phyloP scores from a whole-genome alignment of 2,113 vertebrate species.

The Anolis carolinensis region DNA sequence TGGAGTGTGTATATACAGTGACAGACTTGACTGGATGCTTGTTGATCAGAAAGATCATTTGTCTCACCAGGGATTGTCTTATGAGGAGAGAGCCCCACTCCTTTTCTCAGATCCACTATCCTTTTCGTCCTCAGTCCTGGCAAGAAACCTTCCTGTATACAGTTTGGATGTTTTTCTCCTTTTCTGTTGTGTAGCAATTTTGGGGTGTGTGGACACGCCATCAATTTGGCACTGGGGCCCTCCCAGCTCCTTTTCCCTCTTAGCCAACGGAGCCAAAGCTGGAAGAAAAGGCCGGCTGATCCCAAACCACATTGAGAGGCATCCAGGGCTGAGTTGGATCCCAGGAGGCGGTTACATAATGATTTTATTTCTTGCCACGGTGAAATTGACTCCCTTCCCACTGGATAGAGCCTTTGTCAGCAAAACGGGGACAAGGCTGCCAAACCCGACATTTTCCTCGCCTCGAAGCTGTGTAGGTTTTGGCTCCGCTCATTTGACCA shows the following conservation, averaged over 20 bases:
- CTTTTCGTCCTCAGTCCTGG: no score
- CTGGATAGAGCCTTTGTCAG: conserved; percentile 63
- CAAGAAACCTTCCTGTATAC: not conserved
- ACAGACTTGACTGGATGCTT: no score
- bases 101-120: no score
- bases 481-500: conserved; percentile 71
- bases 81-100: no score
- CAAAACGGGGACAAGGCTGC: conserved; percentile 63
- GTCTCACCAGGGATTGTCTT: no score
- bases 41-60: no score
- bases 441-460: conserved; percentile 52
- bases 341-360: conserved; percentile 42
- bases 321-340: not conserved
- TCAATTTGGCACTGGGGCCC: not conserved
- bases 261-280: not conserved
- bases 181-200: not conserved
- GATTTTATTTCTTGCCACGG: conserved; percentile 68
- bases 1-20: no score
- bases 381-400: conserved; percentile 42
- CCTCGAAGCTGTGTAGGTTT: conserved; percentile 69
- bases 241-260: not conserved
- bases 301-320: not conserved
- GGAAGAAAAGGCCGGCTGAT: not conserved
- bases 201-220: not conserved
- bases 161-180: not conserved